Evolutionary conservation across 2,113 vertebrate species (phyloP).

Genomic region (Crocuta crocuta): DNA sequence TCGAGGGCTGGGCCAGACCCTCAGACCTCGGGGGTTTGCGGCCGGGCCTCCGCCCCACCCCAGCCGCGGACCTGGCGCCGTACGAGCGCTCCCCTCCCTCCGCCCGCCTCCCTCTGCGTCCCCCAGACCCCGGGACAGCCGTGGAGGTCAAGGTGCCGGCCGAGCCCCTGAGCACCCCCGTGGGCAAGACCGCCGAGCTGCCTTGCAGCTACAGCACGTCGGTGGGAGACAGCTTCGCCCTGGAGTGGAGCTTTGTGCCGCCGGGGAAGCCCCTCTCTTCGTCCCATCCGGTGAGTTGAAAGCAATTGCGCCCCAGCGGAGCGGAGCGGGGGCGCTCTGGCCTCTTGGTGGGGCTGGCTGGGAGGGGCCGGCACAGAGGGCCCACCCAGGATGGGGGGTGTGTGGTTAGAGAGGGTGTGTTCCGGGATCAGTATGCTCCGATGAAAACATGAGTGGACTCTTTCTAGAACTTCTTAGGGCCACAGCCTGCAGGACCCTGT

Average conservation of each 20-base stretch:
- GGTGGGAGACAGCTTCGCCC: slow-evolving; percentile 77
- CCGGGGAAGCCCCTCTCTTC: slow-evolving; percentile 65
- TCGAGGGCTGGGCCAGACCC: accelerated
- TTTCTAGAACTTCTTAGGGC: background rate
- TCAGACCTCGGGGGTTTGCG: background rate
- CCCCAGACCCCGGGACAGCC: background rate
- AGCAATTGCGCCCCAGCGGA: background rate
- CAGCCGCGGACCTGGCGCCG: no score
- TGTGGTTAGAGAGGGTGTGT: background rate
- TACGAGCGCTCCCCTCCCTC: background rate
- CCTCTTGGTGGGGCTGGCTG: background rate
- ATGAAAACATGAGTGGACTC: background rate
- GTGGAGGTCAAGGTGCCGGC: slow-evolving; percentile 82
- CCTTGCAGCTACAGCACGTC: slow-evolving; percentile 85
- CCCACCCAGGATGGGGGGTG: background rate
- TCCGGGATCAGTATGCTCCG: background rate
- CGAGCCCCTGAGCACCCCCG: slow-evolving; percentile 69
- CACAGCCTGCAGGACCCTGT: accelerated
- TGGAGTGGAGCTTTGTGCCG: slow-evolving; percentile 88
- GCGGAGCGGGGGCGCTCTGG: background rate
- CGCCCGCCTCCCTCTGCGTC: background rate
- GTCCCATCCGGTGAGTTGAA: slow-evolving; percentile 43
- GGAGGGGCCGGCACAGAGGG: background rate
- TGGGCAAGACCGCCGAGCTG: slow-evolving; percentile 76
- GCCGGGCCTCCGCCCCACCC: background rate